phyloP scores from a whole-genome alignment of 2,113 vertebrate species.

The Cyphotilapia sp. region DNA sequence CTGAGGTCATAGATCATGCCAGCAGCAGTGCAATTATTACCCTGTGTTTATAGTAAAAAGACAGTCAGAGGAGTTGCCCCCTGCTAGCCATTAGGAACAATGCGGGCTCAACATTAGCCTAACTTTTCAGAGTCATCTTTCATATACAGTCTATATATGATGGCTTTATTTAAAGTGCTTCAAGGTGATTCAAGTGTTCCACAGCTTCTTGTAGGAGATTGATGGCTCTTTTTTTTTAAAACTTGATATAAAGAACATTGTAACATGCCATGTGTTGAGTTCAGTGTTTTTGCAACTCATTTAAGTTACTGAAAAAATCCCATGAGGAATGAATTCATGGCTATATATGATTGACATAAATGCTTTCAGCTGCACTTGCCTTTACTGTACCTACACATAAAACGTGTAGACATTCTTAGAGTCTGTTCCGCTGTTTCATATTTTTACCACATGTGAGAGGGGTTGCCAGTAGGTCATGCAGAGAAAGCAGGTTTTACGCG shows the following conservation, averaged over 20 bases:
- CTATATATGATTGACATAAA: not conserved
- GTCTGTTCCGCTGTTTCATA: not conserved
- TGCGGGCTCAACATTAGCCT: not conserved
- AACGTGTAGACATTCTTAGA: not conserved
- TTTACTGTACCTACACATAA: not conserved
- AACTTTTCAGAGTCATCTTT: not conserved
- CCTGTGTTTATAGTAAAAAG: not conserved
- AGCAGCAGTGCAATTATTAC: not conserved
- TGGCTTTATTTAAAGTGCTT: not conserved
- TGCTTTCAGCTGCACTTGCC: conserved; percentile 29
- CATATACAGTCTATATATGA: not conserved
- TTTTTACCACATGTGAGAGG: not conserved
- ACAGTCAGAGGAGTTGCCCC: not conserved
- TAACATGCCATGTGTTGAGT: not conserved
- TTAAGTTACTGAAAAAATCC: not conserved
- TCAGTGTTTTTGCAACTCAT: not conserved
- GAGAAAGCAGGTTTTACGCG: not conserved
- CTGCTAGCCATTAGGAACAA: not conserved
- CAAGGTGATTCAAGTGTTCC: not conserved
- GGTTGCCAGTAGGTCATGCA: not conserved
- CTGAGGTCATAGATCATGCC: not conserved
- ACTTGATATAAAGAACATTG: not conserved
- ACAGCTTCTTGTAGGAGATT: not conserved
- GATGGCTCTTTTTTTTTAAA: not conserved
- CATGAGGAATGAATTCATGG: conserved; percentile 12